Evolutionary conservation across 1,140 invertebrate genomes (phyloP), one percentile per base, ranked within the genome.

Genomic region (Matsumurasca onukii): DNA sequence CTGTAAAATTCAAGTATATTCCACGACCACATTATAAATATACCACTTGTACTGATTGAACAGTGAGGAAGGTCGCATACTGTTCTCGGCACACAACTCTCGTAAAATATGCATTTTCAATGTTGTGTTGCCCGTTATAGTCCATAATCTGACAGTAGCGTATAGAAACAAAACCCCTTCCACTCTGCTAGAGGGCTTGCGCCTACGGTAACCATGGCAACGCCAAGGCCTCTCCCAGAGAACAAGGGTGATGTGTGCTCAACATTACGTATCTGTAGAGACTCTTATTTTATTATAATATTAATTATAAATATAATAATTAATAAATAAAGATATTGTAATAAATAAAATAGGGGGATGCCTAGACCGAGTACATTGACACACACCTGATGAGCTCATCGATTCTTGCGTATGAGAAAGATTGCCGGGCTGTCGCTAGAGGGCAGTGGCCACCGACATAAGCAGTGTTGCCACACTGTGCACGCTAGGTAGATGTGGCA

Each of bases 281-380:
- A 65, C 62, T 65, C 62, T 65, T 65, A 65, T 65, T 65, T 65
- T 65, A 65, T 45, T 65, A 65, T 48, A 45, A 65, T 45, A 45
- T 45, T 45, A 45, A 65, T 27, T 65, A 65, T 45, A 45, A n/a
- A n/a, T 45, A 65, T 45, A 65, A 39, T 39, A n/a, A 59, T 25
- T 25, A 65, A 65, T 45, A 20, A 31, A 65, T 65, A 65, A 65
- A 45, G 25, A 65, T 65, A 65, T 22, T 45, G 39, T 65, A 65
- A 65, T 65, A 39, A 61, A 9, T 5, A 61, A 59, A 59, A 22
- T 12, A 59, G 55, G 55, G 25, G 55, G 55, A 59, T 59, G 55
- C 55, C 55, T 27, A 27, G 49, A 51, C 3, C n/a, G 3, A 3
- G 49, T 20, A n/a, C n/a, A n/a, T n/a, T n/a, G n/a, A n/a, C n/a